These are phyloP conservation scores for Chaetorhynchus papuensis DNA, from an alignment of 2,113 vertebrate species.

Conservation along the genomic window DNA sequence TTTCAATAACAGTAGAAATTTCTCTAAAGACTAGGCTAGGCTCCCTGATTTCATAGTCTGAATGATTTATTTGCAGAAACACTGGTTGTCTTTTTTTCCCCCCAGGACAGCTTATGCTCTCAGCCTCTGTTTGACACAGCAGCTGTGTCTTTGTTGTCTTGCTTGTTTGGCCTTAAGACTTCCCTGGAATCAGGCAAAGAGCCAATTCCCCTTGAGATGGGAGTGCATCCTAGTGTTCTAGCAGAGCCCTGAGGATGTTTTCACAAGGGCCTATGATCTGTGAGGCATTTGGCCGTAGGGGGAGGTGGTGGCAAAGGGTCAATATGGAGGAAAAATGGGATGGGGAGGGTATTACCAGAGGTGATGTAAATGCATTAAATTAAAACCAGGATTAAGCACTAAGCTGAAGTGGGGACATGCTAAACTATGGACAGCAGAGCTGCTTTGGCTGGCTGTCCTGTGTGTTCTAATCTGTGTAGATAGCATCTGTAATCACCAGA, in stretches of 20 bases:
- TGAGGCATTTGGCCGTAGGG: not conserved
- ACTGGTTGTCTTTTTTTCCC: fast-evolving
- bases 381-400: constrained; percentile 54
- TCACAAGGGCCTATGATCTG: not conserved
- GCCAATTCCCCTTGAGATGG: not conserved
- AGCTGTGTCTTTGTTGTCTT: not conserved
- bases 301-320: constrained; percentile 36
- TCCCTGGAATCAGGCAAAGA: not conserved
- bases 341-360: not conserved
- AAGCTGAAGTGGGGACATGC: constrained; percentile 20
- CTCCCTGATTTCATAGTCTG: not conserved
- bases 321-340: not conserved
- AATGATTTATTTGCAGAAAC: not conserved
- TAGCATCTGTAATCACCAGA: not conserved
- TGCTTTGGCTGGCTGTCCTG: constrained; percentile 14
- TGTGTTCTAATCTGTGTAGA: constrained; percentile 10
- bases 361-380: constrained; percentile 51
- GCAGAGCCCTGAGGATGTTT: not conserved
- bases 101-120: not conserved
- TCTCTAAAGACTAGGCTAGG: not conserved
- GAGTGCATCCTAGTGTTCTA: not conserved
- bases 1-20: not conserved
- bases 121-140: not conserved
- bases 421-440: constrained; percentile 8
- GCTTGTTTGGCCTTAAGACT: not conserved